A percentile compares a stretch with the other conserved stretches of the same genome.
These are phyloP conservation scores for Phrynosoma blainvillii DNA, from an alignment of 2,113 vertebrate genomes.

Conservation along the genomic window DNA sequence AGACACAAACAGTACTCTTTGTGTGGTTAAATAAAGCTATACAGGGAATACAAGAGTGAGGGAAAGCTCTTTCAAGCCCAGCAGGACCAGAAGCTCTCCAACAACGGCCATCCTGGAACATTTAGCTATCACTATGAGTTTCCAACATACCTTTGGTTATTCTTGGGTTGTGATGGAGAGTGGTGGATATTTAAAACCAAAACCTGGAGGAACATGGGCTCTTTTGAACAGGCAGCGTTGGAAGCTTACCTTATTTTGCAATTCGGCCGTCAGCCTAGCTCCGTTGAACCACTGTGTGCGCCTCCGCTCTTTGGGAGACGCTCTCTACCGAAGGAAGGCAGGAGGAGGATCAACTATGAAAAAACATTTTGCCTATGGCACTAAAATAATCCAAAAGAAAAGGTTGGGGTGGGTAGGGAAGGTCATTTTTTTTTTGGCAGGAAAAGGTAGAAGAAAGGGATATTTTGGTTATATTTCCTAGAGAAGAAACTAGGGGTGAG, in stretches of 20 bases:
- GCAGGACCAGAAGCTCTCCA: too few relatives aligned
- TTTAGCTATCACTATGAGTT: background rate
- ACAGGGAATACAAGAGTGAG: background rate
- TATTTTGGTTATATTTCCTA: slow-evolving; percentile 30
- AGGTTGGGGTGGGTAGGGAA: background rate
- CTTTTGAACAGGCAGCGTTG: background rate
- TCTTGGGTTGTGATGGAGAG: background rate
- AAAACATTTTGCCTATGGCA: slow-evolving; percentile 12
- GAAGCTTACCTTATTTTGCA: background rate
- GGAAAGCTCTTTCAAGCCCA: too few relatives aligned
- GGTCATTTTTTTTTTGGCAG: background rate
- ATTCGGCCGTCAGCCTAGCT: background rate
- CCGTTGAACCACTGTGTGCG: background rate
- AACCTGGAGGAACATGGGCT: background rate
- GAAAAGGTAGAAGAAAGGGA: background rate
- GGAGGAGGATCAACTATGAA: background rate
- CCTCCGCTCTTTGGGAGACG: background rate
- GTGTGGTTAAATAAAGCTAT: background rate
- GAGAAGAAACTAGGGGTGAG: background rate
- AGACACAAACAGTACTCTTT: too few relatives aligned
- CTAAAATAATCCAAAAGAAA: slow-evolving; percentile 28
- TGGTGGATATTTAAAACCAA: background rate
- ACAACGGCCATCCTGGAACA: background rate
- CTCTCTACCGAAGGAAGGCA: background rate
- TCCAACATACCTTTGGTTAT: background rate